Evolutionary conservation across 2,888 invertebrate species (phyloP), one percentile per base, ranked within the genome.

Genomic region (Blera fallax): DNA sequence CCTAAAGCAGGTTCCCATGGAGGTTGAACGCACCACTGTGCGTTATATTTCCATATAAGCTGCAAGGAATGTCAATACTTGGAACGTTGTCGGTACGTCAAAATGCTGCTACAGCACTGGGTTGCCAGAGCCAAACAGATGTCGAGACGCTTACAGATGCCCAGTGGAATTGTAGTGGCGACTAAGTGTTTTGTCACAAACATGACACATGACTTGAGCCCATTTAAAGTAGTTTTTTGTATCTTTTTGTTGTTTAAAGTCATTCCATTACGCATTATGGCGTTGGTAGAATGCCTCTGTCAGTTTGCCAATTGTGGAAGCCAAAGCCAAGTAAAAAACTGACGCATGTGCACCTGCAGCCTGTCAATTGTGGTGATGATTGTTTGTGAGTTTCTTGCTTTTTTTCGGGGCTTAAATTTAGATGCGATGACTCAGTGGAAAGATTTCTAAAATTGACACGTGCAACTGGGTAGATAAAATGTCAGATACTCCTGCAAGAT

Each of bases 141-240:
- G 78, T 78, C 27, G 54, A 52, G 62, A 52, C 52, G 56, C 70
- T 40, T 32, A 32, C 48, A 16, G 32, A 14, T 18, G 37, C 37
- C 37, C 34, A 50, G 50, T 43, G 40, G 37, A 56, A 27, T 37
- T 67, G 69, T 69, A 18, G 65, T 67, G 76, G 76, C 67, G 58
- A 60, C 58, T 78, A 73, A 80, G 80, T 67, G 80, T 73, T 80
- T 67, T 80, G 74, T 74, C 81, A 74, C 69, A 74, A 74, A 74
- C 81, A 74, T 74, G 74, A 81, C 81, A 69, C 81, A 74, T 69
- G 81, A 62, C 74, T 81, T 74, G 21, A 52, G 60, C 37, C 52
- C 58, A 73, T 73, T 67, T 58, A 48, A 54, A 78, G 45, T 64
- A 54, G 52, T 43, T 52, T n/a, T 40, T 60, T 50, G 48, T 34